Evolutionary conservation across 2,797 vertebrate genomes (phyloP), one percentile per base, ranked within the genome.

Genomic region (Helostoma temminkii): DNA sequence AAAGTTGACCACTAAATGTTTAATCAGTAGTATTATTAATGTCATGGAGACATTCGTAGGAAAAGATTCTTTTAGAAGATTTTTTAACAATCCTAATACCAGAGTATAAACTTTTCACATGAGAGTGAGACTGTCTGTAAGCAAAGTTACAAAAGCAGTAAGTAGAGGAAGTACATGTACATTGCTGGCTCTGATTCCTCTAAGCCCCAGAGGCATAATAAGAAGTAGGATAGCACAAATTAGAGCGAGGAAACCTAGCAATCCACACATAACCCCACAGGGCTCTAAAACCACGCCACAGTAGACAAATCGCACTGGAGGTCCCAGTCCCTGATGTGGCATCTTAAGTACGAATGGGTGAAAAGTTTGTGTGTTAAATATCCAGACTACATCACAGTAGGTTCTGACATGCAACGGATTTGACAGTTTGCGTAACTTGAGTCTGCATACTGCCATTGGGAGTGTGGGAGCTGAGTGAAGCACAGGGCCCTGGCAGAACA

Each of bases 141-240:
- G 66, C 49, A 72, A 80, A 83, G 59, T 66, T 60, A 39, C 21
- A 55, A 50, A 69, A 49, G 48, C 34, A 34, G 21, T 0, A 18
- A 55, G 16, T 7, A 15, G 34, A 37, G 62, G 62, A 72, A 59
- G 68, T 70, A 52, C 26, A 32, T 54, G 68, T 70, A 52, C 26
- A 32, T 54, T 9, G 28, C 57, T 71, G 57, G 43, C 67, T 76
- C 63, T 26, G 53, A 66, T 74, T 74, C 49, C 42, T 36, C 36
- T 63, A 19, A 76, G 72, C 49, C 79, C 71, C 73, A 3, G 80
- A 65, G 79, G 86, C 80, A 42, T 72, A 21, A 61, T 19, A 63
- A 67, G 72, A 88, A 88, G 68, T 87, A 86, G 82, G 78, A 62
- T 80, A 69, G 26, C 72, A 78, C 80, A 84, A 86, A 81, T 83